phyloP scores from a whole-genome alignment of 2,797 vertebrate species.

The Helarctos malayanus region DNA sequence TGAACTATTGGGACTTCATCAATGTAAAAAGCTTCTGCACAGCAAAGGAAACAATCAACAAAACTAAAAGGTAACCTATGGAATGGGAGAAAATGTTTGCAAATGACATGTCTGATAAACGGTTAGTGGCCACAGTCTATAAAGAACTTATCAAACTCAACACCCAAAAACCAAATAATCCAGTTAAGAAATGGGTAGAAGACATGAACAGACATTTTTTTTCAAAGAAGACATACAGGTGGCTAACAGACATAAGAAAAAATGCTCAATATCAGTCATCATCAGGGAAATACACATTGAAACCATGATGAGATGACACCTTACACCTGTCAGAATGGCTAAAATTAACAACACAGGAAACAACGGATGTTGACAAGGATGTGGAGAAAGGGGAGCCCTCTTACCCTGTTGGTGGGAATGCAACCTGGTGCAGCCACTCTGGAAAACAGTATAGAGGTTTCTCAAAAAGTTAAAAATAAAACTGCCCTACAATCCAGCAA shows the following conservation, averaged over 20 bases:
- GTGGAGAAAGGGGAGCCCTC: background rate
- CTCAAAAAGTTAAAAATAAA: background rate
- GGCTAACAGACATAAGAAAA: background rate
- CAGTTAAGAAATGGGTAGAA: background rate
- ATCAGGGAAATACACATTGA: background rate
- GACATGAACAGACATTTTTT: background rate
- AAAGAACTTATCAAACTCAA: background rate
- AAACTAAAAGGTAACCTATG: background rate
- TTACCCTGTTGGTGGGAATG: background rate
- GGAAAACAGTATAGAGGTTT: background rate
- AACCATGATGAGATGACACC: background rate
- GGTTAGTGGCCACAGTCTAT: background rate
- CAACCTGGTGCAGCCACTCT: background rate
- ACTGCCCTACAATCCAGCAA: background rate
- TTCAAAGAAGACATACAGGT: background rate
- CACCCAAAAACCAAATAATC: background rate
- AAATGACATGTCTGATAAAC: background rate
- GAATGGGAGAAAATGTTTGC: background rate
- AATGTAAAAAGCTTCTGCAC: background rate
- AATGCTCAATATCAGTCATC: background rate
- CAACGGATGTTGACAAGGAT: background rate
- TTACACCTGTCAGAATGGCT: background rate
- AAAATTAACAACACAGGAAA: background rate
- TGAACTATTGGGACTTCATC: background rate
- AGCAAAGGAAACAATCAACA: background rate